These are phyloP conservation scores for Mantis religiosa DNA, from an alignment of 2,888 invertebrate species.

Conservation along the genomic window DNA sequence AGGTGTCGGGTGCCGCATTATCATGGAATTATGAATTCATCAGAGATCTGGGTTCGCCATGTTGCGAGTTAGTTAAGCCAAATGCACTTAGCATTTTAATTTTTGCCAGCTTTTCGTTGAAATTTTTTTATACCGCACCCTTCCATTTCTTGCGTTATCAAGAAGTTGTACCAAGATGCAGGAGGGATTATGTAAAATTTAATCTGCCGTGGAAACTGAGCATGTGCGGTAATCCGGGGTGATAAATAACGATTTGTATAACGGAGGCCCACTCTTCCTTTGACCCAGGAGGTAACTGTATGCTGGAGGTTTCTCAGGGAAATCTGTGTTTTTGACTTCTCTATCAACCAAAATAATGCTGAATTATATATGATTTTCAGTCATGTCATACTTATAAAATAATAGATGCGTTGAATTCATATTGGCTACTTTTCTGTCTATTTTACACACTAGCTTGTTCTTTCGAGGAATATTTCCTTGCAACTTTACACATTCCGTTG, in stretches of 20 bases:
- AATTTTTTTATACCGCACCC: background rate
- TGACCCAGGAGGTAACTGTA: background rate
- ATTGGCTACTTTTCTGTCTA: too few relatives aligned
- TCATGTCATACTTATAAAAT: too few relatives aligned
- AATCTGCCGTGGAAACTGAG: background rate
- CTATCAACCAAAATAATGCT: too few relatives aligned
- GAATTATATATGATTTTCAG: too few relatives aligned
- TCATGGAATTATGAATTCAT: conserved; percentile 7
- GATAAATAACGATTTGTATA: background rate
- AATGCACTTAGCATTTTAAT: conserved; percentile 1
- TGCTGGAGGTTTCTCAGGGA: too few relatives aligned
- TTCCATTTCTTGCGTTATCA: background rate
- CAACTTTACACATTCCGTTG: too few relatives aligned
- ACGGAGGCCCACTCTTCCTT: background rate
- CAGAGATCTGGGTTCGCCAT: background rate
- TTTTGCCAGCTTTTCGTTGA: background rate
- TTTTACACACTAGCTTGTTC: too few relatives aligned
- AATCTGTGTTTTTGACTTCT: too few relatives aligned
- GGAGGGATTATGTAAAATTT: background rate
- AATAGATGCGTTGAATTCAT: too few relatives aligned
- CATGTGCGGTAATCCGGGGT: background rate
- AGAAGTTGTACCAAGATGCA: background rate
- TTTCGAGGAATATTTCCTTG: too few relatives aligned
- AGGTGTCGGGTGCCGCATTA: background rate
- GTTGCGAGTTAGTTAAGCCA: conserved; percentile 1